Percentiles rank a stretch among this genome's conserved stretches.
phyloP scores from a whole-genome alignment of 2,888 invertebrate species.

The Stenchaetothrips biformis region DNA sequence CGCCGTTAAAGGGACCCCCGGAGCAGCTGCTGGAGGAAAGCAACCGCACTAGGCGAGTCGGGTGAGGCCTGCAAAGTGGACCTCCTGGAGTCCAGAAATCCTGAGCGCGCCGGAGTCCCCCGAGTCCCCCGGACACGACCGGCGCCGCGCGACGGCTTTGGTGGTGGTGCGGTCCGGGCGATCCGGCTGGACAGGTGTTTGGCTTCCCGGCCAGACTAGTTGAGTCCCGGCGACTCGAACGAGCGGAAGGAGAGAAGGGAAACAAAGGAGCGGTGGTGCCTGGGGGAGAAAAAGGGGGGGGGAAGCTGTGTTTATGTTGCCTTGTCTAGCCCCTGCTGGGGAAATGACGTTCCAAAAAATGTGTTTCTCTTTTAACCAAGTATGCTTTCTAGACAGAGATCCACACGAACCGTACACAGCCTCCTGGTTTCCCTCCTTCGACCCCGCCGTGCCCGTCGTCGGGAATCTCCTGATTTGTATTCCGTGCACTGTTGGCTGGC shows the following conservation, averaged over 20 bases:
- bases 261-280: not conserved
- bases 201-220: not conserved
- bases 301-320: not conserved
- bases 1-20: not conserved
- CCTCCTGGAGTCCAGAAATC: no score
- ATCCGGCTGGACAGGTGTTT: not conserved
- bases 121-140: no score
- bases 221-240: not conserved
- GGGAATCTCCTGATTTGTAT: constrained; percentile 13
- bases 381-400: no score
- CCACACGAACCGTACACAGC: not conserved
- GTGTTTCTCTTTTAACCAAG: no score
- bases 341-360: no score
- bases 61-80: no score
- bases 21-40: no score
- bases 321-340: not conserved
- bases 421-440: not conserved
- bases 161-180: not conserved
- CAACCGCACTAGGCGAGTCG: no score
- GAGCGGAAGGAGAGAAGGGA: not conserved
- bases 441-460: not conserved
- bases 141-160: no score
- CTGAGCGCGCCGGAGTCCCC: no score
- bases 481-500: not conserved
- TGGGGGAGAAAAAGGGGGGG: not conserved